Evolutionary conservation across 2,888 invertebrate species (phyloP).

Genomic region (Zaprionus lineosus): DNA sequence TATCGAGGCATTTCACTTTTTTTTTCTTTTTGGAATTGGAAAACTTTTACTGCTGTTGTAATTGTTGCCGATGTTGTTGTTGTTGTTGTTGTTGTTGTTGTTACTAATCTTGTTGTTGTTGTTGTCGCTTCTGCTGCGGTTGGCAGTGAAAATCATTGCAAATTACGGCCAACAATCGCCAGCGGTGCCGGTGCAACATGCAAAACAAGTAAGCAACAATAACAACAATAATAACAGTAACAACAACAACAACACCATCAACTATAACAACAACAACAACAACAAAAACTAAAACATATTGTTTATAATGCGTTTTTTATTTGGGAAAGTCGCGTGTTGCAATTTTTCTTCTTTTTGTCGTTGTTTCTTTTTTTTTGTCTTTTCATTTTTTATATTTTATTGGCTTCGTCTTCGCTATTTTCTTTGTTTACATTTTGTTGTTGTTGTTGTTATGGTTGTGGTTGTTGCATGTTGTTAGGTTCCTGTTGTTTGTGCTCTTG

Average conservation of each 20-base stretch:
- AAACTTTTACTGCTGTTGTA: conserved; percentile 62
- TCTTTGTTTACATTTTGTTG: conserved; percentile 38
- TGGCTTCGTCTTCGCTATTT: conserved; percentile 44
- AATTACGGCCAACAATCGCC: conserved; percentile 61
- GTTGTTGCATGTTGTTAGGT: conserved; percentile 11
- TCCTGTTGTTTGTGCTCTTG: conserved; percentile 10
- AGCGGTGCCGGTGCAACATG: conserved; percentile 61
- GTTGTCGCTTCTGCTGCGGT: conserved; percentile 51
- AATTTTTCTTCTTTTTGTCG: conserved; percentile 42
- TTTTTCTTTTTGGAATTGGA: conserved; percentile 58
- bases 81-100: conserved; percentile 35
- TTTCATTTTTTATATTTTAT: conserved; percentile 29
- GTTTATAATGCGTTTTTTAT: conserved; percentile 74
- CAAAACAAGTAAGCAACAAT: conserved; percentile 68
- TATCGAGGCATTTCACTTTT: conserved; percentile 64
- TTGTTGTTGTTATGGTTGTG: conserved; percentile 5
- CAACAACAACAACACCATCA: conserved; percentile 30
- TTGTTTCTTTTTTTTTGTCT: conserved; percentile 7
- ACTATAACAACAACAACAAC: conserved; percentile 40
- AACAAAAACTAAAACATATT: conserved; percentile 56
- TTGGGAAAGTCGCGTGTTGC: conserved; percentile 76
- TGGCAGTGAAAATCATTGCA: conserved; percentile 71
- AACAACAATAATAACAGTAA: conserved; percentile 12
- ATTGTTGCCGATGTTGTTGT: conserved; percentile 15
- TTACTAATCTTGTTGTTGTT: conserved; percentile 18